Base-by-base conservation (phyloP, 2,113 vertebrate genomes). In the Dermatemys mawii region DNA sequence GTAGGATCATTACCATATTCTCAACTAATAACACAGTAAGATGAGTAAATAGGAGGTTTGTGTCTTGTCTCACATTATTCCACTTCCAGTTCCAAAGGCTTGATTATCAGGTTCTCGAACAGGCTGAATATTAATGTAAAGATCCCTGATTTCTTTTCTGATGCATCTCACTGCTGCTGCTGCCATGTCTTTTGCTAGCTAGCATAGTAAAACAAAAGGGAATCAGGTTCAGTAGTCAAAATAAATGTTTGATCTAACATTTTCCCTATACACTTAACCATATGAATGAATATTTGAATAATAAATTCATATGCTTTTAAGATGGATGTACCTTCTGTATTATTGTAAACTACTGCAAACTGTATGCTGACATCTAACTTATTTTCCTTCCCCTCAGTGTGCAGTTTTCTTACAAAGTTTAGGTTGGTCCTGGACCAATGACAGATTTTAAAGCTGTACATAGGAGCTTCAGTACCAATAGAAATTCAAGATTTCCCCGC, bases 181-280 rank as follows among this genome's bases (percentile, higher is more conserved):
- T 0, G 98, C 97, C 99, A 99, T 99, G 92, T 99, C 99, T 98
- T 99, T 99, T 38, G 99, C 99, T 95, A 99, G 90, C 99, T 99
- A 94, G 95, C 73, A 93, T 86, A 55, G 44, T 11, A 96, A 93
- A n/a, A 92, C 26, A 85, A 63, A 95, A 91, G 96, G 82, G 53
- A 3, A 91, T 16, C 41, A 95, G 49, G 19, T 75, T 46, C 35
- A 88, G 75, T 51, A 41, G 76, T 70, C 81, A 54, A 82, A 88
- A 55, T 41, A 46, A 67, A 44, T 51, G n/a, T 86, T 22, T 73
- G 46, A 46, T 55, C 12, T 48, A 67, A 38, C 0, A 26, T 95
- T 81, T 84, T 83, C 70, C 5, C 89, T 35, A 0, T 51, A 83
- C 75, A 24, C 67, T 29, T 67, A 90, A 75, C 81, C 83, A 48